These are phyloP conservation scores for Hyposoter dolosus DNA, from an alignment of 2,888 invertebrate species.

Conservation along the genomic window DNA sequence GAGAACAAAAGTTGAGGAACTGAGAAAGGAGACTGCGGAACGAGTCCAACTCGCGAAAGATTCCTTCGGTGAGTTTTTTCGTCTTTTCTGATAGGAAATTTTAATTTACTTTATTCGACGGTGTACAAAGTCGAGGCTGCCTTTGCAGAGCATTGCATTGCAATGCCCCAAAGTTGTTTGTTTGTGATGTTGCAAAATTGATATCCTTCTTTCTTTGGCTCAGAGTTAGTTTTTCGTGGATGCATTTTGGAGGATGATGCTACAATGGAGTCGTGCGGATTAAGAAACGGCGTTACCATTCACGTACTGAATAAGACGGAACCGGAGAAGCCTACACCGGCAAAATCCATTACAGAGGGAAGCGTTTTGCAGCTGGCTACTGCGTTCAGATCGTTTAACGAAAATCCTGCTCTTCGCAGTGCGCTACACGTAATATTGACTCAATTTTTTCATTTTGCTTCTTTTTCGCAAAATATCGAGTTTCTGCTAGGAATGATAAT, in stretches of 20 bases:
- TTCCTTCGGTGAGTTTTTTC: conserved; percentile 85
- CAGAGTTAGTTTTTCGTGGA: conserved; percentile 91
- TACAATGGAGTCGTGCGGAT: conserved; percentile 88
- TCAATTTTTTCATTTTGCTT: conserved; percentile 1
- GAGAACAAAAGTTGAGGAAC: conserved; percentile 87
- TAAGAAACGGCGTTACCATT: conserved; percentile 86
- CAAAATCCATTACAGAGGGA: conserved; percentile 86
- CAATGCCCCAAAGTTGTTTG: neutral
- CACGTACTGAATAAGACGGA: conserved; percentile 86
- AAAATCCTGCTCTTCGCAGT: conserved; percentile 88
- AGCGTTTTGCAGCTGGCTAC: conserved; percentile 88
- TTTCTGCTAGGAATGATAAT: neutral
- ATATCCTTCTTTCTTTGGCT: neutral
- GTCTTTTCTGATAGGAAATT: neutral
- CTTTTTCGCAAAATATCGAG: neutral
- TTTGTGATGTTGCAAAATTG: neutral
- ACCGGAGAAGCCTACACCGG: conserved; percentile 81
- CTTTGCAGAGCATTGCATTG: no score
- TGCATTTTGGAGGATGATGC: conserved; percentile 88
- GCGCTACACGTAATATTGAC: conserved; percentile 87
- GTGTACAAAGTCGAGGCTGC: no score
- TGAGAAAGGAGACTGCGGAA: conserved; percentile 87
- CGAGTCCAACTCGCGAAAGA: conserved; percentile 87
- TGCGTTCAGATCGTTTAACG: conserved; percentile 87
- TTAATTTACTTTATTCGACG: no score